Base-by-base conservation (phyloP, 2,888 invertebrate genomes). In the Notocelia uddmanniana region DNA sequence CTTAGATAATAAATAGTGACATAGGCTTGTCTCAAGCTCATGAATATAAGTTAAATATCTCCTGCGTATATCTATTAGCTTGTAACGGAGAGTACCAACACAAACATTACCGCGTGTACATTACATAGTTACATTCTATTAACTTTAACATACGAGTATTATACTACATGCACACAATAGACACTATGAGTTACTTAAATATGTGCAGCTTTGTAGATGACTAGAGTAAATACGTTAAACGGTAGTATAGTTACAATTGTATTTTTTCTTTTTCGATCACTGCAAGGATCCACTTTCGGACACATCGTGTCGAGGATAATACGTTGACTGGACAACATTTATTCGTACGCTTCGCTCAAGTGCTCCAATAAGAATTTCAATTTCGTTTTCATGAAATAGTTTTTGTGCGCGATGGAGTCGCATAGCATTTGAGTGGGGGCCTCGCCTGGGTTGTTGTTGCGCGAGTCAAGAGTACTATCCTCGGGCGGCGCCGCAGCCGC, bases 331-430 rank as follows among this genome's bases (percentile, higher is more conserved):
- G 80, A 86, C 87, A 86, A 86, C 85, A 77, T 94, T 91, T 95
- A 88, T 95, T 31, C 95, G 88, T 95, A 95, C 78, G 95, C 93
- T 87, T 95, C 95, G 89, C 95, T 95, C 89, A 95, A 88, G 85
- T 95, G 94, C 87, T 95, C 95, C 85, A 95, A 94, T 83, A 95
- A 92, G 87, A 95, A 95, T 86, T 94, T 95, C 86, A 95, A 94
- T 84, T 92, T 92, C 75, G 79, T 85, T 87, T 92, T 94, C 92
- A 92, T 92, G 85, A 88, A 92, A 82, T 81, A 84, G 77, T 92
- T 93, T 83, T 91, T 92, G 88, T 94, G 87, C 81, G 92, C 91
- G 82, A 94, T 93, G 67, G 92, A 92, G 83, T 92, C 90, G 86
- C 93, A 93, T 41, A 93, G 89, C 86, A 85, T 76, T 79, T 91